A percentile compares a stretch with the other conserved stretches of the same genome.
Conservation (phyloP, 2,888 invertebrate genomes). For the Mythimna vitellina region DNA sequence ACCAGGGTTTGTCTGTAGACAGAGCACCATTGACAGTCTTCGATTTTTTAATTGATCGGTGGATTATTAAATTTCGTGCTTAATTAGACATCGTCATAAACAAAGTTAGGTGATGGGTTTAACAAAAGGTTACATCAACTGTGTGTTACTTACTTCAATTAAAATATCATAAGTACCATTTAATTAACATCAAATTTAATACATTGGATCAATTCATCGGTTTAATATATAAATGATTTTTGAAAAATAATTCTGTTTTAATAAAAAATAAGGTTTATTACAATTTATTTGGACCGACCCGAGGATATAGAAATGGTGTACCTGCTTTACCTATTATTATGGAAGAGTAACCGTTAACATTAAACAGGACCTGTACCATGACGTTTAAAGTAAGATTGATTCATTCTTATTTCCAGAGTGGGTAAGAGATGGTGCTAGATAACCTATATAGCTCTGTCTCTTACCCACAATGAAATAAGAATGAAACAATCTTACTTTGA, state of each 20-base stretch:
- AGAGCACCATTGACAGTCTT: background rate
- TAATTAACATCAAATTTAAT: background rate
- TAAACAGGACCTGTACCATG: too few species aligned
- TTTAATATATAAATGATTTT: conserved; percentile 5
- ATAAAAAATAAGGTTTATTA: background rate
- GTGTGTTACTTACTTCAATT: background rate
- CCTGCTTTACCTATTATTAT: background rate
- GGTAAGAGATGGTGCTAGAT: too few species aligned
- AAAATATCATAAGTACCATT: background rate
- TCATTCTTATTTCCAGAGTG: too few species aligned
- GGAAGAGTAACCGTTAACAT: conserved; percentile 11
- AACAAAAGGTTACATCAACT: background rate
- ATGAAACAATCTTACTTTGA: too few species aligned
- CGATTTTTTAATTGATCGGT: background rate
- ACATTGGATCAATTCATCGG: background rate
- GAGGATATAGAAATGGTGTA: background rate
- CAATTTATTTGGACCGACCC: background rate
- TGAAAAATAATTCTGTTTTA: conserved; percentile 17
- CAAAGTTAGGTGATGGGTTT: background rate
- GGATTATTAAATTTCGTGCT: background rate
- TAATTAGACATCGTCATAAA: background rate
- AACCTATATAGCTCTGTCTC: too few species aligned
- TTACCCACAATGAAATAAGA: too few species aligned
- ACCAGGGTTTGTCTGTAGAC: background rate
- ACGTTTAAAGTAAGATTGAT: too few species aligned